These are phyloP conservation scores for Scaptodrosophila lebanonensis DNA, from an alignment of 1,140 invertebrate genomes.

Conservation along the genomic window DNA sequence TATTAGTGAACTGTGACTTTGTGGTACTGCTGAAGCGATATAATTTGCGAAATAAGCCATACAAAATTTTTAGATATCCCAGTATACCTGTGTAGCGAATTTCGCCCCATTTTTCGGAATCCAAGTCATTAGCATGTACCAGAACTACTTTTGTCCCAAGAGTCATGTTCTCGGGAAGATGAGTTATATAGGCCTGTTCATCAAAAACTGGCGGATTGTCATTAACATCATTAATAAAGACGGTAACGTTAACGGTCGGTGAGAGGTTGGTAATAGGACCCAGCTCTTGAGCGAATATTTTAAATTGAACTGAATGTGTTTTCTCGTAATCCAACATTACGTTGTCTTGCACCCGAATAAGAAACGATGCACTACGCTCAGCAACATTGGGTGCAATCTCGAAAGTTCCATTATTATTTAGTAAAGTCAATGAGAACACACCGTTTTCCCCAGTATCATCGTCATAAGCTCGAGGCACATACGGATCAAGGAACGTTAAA, in stretches of 20 bases:
- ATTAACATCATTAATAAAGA: constrained; percentile 91
- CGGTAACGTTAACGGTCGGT: constrained; percentile 84
- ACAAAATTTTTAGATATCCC: constrained; percentile 86
- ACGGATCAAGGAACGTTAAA: constrained; percentile 84
- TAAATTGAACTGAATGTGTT: constrained; percentile 84
- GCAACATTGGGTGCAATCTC: constrained; percentile 93
- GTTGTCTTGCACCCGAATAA: constrained; percentile 90
- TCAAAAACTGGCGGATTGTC: constrained; percentile 92
- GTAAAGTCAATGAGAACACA: constrained; percentile 87
- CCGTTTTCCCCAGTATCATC: constrained; percentile 89
- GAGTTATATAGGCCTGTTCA: constrained; percentile 84
- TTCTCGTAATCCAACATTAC: constrained; percentile 89
- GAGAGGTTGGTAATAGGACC: constrained; percentile 86
- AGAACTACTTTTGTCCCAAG: constrained; percentile 85
- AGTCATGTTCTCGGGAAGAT: constrained; percentile 88
- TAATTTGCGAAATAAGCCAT: too few species aligned
- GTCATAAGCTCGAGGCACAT: constrained; percentile 84
- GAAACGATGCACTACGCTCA: constrained; percentile 86
- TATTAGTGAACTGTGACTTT: too few species aligned
- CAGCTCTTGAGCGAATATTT: constrained; percentile 88
- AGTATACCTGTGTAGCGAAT: constrained; percentile 87
- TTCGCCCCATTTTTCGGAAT: constrained; percentile 84
- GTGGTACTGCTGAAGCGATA: too few species aligned
- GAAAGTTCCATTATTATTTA: constrained; percentile 91
- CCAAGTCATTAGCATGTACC: constrained; percentile 87